Conservation (phyloP, 2,888 invertebrate species). For the Trichacis sp. region DNA sequence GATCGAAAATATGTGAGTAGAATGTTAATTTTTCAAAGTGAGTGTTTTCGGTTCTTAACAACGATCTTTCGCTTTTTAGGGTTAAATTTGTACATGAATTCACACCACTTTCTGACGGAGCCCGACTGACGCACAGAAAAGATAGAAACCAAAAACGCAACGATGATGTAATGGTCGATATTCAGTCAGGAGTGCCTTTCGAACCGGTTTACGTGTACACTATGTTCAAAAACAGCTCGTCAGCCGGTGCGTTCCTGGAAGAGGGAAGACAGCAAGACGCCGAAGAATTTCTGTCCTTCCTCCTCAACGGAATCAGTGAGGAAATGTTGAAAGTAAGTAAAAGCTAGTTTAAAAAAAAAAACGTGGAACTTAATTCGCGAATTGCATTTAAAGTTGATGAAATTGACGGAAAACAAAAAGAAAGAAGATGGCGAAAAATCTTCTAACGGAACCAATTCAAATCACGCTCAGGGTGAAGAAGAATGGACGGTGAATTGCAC, state of each 20-base stretch:
- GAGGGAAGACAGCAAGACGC: constrained; percentile 97
- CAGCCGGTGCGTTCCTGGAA: constrained; percentile 78
- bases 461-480: constrained; percentile 71
- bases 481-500: constrained; percentile 78
- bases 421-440: constrained; percentile 49
- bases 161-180: constrained; percentile 69
- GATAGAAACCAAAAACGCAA: constrained; percentile 68
- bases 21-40: constrained; percentile 17
- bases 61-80: constrained; percentile 71
- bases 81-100: constrained; percentile 85
- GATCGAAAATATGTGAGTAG: constrained; percentile 90
- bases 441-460: constrained; percentile 61
- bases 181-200: constrained; percentile 83
- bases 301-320: constrained; percentile 94
- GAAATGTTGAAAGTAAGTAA: constrained; percentile 89
- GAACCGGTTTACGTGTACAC: constrained; percentile 91
- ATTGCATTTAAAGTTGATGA: too few species aligned
- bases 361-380: too few species aligned
- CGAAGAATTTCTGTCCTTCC: constrained; percentile 93
- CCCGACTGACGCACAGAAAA: constrained; percentile 68
- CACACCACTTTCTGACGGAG: constrained; percentile 74
- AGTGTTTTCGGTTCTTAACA: too few species aligned
- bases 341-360: constrained; percentile 8
- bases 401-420: constrained; percentile 66
- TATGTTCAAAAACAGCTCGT: constrained; percentile 82